Conservation (phyloP, 2,888 invertebrate species). For the Caenorhabditis uteleia region DNA sequence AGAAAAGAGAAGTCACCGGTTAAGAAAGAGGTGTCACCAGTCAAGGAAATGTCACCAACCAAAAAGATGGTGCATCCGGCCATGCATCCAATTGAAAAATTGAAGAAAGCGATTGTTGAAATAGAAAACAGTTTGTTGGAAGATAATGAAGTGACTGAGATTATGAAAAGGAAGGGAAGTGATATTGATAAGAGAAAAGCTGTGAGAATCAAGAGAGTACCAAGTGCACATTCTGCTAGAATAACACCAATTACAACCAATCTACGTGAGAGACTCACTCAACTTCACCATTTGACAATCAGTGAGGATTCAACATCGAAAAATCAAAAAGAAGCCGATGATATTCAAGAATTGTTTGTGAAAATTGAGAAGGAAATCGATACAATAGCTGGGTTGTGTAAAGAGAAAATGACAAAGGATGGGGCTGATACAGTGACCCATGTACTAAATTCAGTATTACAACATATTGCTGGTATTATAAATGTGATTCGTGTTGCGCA, state of each 20-base stretch:
- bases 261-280: conserved; percentile 48
- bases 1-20: conserved; percentile 3
- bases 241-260: conserved; percentile 56
- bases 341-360: conserved; percentile 59
- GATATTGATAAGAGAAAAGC: conserved; percentile 26
- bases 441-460: conserved; percentile 53
- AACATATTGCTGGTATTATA: conserved; percentile 52
- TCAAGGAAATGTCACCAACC: conserved; percentile 27
- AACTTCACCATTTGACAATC: conserved; percentile 50
- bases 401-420: conserved; percentile 55
- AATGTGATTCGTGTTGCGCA: conserved; percentile 36
- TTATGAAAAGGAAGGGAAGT: conserved; percentile 28
- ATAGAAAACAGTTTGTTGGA: conserved; percentile 61
- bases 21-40: conserved; percentile 8
- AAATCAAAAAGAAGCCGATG: conserved; percentile 28
- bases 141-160: conserved; percentile 56
- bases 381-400: conserved; percentile 59
- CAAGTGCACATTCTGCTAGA: conserved; percentile 51
- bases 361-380: conserved; percentile 64
- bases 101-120: conserved; percentile 45
- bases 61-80: conserved; percentile 39
- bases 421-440: conserved; percentile 61
- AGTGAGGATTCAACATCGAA: conserved; percentile 23
- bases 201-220: conserved; percentile 42
- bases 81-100: conserved; percentile 53